A percentile compares a stretch with the other conserved stretches of the same genome.
Evolutionary conservation across 2,797 vertebrate species (phyloP).

Genomic region (Hozukius guyotensis): DNA sequence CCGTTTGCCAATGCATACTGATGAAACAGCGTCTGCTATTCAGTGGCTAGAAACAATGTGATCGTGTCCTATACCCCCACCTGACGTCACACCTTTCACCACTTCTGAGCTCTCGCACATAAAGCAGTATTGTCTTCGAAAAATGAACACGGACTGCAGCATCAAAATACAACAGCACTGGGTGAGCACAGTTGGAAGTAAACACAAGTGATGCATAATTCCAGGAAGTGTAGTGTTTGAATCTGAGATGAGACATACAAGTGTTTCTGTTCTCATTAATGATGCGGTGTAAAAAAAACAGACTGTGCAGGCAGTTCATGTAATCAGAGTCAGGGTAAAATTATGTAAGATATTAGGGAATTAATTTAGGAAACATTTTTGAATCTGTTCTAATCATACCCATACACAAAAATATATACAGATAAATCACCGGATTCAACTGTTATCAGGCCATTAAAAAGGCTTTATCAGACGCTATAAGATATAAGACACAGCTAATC

Average conservation of each 20-base stretch:
- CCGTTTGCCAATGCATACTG: slow-evolving; percentile 50
- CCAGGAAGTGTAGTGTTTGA: slow-evolving; percentile 26
- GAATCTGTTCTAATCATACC: neutral
- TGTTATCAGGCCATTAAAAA: no score
- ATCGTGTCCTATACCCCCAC: slow-evolving; percentile 13
- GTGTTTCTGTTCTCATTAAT: slow-evolving; percentile 1
- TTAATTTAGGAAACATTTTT: neutral
- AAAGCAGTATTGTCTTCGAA: slow-evolving; percentile 3
- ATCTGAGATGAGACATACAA: slow-evolving; percentile 1
- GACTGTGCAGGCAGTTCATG: neutral
- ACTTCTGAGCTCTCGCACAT: slow-evolving; percentile 20
- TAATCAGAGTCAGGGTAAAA: neutral
- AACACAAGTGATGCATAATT: slow-evolving; percentile 41
- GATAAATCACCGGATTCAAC: accelerated
- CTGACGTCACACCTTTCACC: slow-evolving; percentile 31
- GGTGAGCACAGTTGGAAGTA: slow-evolving; percentile 10
- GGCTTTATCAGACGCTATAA: accelerated
- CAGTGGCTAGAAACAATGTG: slow-evolving; percentile 14
- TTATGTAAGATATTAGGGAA: neutral
- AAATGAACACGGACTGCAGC: slow-evolving; percentile 1
- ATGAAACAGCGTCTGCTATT: slow-evolving; percentile 37
- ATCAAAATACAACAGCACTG: neutral
- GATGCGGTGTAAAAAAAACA: neutral
- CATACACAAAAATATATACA: neutral
- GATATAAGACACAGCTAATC: no score